Evolutionary conservation across 2,797 vertebrate genomes (phyloP).

Genomic region (Lerista edwardsae): DNA sequence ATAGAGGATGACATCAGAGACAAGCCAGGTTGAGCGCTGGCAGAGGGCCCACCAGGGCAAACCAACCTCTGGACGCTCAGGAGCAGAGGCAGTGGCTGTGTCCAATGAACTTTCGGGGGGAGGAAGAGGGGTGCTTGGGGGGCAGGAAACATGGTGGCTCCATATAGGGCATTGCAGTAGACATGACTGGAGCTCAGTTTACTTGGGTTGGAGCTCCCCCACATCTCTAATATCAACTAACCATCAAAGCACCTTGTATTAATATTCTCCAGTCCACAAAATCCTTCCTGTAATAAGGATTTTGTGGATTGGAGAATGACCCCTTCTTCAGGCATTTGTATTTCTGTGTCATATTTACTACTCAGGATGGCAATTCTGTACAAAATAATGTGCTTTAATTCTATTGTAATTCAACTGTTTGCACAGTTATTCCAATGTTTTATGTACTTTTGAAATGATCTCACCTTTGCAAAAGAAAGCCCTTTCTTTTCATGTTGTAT

Average conservation of each 20-base stretch:
- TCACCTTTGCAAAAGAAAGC: constrained; percentile 69
- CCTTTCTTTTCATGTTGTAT: constrained; percentile 67
- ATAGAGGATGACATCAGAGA: no score
- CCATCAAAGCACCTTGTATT: neutral
- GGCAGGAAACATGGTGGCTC: no score
- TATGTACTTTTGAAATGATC: constrained; percentile 75
- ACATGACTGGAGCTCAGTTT: neutral
- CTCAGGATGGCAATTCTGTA: constrained; percentile 56
- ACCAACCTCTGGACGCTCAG: no score
- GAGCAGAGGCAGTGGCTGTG: no score
- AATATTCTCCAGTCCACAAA: no score
- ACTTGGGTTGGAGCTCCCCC: neutral
- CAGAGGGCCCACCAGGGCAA: no score
- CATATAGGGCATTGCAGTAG: no score
- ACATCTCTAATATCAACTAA: neutral
- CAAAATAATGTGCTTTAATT: constrained; percentile 75
- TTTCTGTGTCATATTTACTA: constrained; percentile 66
- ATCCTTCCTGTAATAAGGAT: no score
- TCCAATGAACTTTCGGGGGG: no score
- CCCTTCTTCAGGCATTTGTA: constrained; percentile 62
- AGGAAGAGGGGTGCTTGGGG: no score
- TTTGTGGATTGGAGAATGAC: constrained; percentile 58
- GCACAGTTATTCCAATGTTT: constrained; percentile 75
- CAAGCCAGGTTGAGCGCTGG: no score
- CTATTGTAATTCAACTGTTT: constrained; percentile 68